Evolutionary conservation across 2,888 invertebrate genomes (phyloP), one percentile per base, ranked within the genome.

Genomic region (Actias luna): DNA sequence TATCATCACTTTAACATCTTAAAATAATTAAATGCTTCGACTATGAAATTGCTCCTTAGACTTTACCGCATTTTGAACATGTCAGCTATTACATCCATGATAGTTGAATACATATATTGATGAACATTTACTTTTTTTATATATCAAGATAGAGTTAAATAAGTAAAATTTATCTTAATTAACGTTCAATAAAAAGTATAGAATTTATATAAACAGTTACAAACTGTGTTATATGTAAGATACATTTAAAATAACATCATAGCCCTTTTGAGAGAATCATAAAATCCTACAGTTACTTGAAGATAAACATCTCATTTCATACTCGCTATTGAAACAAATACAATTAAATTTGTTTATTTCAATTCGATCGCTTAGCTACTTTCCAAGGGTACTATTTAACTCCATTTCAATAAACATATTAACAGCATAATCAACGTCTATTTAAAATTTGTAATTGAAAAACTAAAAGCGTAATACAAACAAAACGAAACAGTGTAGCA

Each of bases 401-500:
- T 16, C 16, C 7, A 16, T 16, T 16, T 1, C 4, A 22, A 25
- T 50, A 25, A 50, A 22, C 0, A 50, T 25, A 2, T 10, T 10
- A 12, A 22, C 46, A 50, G 25, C 25, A 50, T 25, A 12, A 50
- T 50, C 1, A 12, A 25, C 8, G 18, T 3, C 8, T 46, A 18
- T 10, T 46, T 22, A 46, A 8, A 50, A 50, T 50, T n/a, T 50
- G 10, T 50, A 55, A 55, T 27, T 55, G 55, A 7, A 55, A 27
- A 61, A 18, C 52, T 58, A 57, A 55, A 25, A 65, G 60, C 52
- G 22, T 46, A 63, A 39, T 42, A 59, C 63, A 64, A 64, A 66
- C 58, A 66, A 62, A 69, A 65, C 57, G 57, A 62, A 35, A 42
- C 58, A 57, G 42, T 62, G 57, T 61, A 61, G 18, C 55, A 29